Percentiles rank a stretch among this genome's conserved stretches.
Conservation (phyloP, 2,888 invertebrate genomes). For the Synergus itoensis region DNA sequence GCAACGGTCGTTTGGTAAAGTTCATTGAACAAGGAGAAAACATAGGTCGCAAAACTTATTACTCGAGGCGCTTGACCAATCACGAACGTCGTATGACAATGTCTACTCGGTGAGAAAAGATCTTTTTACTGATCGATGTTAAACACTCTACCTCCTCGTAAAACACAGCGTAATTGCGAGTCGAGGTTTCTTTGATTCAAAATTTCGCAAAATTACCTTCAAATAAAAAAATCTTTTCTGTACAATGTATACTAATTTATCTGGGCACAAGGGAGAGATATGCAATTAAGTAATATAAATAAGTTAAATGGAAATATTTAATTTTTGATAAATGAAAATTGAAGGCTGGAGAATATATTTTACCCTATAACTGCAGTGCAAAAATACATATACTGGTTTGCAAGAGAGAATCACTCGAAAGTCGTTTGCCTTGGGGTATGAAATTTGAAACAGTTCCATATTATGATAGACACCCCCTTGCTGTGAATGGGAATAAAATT, state of each 20-base stretch:
- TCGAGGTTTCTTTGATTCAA: neutral
- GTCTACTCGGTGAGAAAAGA: slow-evolving; percentile 15
- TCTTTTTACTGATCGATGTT: neutral
- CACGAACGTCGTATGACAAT: slow-evolving; percentile 21
- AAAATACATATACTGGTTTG: neutral
- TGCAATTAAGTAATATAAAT: neutral
- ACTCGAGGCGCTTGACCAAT: slow-evolving; percentile 33
- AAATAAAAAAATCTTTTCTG: too few species aligned
- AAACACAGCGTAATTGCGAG: neutral
- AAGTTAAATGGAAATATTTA: neutral
- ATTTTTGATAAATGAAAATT: neutral
- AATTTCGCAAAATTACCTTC: neutral
- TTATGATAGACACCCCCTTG: neutral
- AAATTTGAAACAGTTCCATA: neutral
- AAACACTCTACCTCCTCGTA: neutral
- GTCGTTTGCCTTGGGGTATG: neutral
- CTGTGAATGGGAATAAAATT: neutral
- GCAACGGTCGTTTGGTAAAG: slow-evolving; percentile 35
- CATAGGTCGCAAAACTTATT: slow-evolving; percentile 36
- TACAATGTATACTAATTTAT: too few species aligned
- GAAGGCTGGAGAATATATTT: neutral
- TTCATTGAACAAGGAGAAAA: slow-evolving; percentile 36
- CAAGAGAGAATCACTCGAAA: neutral
- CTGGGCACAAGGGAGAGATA: neutral
- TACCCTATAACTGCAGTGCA: neutral